Base-by-base conservation (phyloP, 2,888 invertebrate species). In the Malthinus flaveolus region DNA sequence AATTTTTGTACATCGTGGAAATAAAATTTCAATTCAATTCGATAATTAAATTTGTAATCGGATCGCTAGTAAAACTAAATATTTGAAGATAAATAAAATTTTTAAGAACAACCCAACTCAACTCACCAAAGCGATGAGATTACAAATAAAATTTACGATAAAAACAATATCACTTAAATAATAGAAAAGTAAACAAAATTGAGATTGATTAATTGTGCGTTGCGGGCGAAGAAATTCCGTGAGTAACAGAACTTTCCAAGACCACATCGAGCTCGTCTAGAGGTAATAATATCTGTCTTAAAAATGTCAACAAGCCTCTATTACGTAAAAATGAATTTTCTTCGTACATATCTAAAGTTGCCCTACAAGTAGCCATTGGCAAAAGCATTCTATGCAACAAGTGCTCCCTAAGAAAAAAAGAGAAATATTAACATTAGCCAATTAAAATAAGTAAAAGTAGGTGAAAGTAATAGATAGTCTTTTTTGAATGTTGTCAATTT, bases 321-420 rank as follows among this genome's bases (percentile, higher is more conserved):
- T 93, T 93, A 55, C 97, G 86, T 60, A 99, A 82, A 78, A 99
- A 98, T 51, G 97, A 96, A 69, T 90, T 89, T 74, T 97, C 97
- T 75, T 97, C 97, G 75, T 95, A 99, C 94, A 98, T 93, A 74
- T 95, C 95, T 6, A 83, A 78, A 0, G 97, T 95, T 4, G 94
- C 90, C 62, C 94, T 90, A 11, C 94, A 91, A 71, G 88, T 83
- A 1, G 96, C 90, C 87, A 98, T 91, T 46, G 95, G 91, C n/a
- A 89, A 87, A 53, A 98, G 81, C 87, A 97, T 92, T 55, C 93
- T 87, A 74, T 96, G 93, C 50, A 99, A 83, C 76, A 93, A 84
- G 77, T 93, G 93, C 75, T 94, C 93, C 70, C 94, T 94, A 78
- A 13, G 3, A n/a, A 9, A 9, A 42, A 13, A 42, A 42, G 23